A percentile compares a stretch with the other conserved stretches of the same genome.
phyloP scores from a whole-genome alignment of 2,797 vertebrate species.

The Valencia hispanica region DNA sequence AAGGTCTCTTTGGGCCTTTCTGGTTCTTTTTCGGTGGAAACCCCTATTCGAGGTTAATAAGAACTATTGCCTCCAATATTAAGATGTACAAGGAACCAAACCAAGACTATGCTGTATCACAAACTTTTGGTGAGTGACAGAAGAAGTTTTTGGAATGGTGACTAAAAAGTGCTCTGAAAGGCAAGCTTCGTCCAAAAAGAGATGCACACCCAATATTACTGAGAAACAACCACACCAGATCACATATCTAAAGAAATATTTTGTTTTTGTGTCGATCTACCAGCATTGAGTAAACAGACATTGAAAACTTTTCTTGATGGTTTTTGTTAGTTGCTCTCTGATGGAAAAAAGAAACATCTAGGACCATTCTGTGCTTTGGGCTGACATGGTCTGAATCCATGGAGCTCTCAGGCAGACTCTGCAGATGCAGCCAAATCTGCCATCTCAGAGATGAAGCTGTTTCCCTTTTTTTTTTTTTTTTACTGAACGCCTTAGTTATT shows the following conservation, averaged over 20 bases:
- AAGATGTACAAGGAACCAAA: too few species aligned
- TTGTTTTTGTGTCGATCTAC: background rate
- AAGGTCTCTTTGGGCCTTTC: too few species aligned
- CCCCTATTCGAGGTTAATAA: too few species aligned
- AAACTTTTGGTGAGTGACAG: too few species aligned
- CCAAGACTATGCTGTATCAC: too few species aligned
- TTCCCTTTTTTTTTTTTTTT: constrained; percentile 4
- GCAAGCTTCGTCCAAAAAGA: background rate
- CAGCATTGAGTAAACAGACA: background rate
- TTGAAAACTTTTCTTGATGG: background rate
- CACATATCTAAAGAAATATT: background rate
- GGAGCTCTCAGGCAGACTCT: background rate
- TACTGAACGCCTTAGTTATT: constrained; percentile 23
- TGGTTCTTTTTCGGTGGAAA: too few species aligned
- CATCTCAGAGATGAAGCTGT: constrained; percentile 2
- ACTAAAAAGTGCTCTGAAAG: background rate
- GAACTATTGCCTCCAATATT: too few species aligned
- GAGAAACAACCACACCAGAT: background rate
- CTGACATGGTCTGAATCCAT: background rate
- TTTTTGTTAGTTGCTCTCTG: background rate
- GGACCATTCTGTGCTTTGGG: background rate
- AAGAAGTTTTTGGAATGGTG: too few species aligned
- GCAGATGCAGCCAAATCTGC: background rate
- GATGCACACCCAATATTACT: background rate
- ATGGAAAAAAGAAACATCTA: background rate